Evolutionary conservation across 2,888 invertebrate genomes (phyloP), one percentile per base, ranked within the genome.

Genomic region (Oegoconia quadripuncta): DNA sequence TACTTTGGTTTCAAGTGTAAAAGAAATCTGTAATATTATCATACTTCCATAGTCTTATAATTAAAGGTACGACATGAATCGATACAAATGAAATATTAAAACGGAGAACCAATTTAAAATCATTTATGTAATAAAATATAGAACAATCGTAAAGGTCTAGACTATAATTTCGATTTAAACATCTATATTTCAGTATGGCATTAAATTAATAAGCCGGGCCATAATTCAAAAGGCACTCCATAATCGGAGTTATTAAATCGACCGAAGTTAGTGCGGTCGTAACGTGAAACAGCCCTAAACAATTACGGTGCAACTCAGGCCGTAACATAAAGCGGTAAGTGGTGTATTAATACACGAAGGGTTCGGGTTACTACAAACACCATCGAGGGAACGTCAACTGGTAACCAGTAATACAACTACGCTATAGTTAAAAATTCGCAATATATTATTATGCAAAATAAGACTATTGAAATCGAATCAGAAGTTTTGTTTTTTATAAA

Each of bases 211-310:
- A 40, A 35, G 36, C 22, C 31, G 22, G 12, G 16, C 23, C 27
- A 41, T 41, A 33, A 41, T 37, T 41, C 33, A 36, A 36, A 35
- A 37, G 37, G 23, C 16, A 34, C 41, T 49, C 41, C 44, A 50
- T 54, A 54, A 58, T 53, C 50, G 51, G 51, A 46, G 50, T 52
- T 54, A 68, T 69, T 66, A 66, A 64, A 60, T 52, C 48, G 35
- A 39, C 42, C 56, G 44, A 57, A 70, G 73, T 74, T 74, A 71
- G 67, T 63, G 59, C 62, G 46, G 52, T 55, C 54, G 54, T 73
- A 67, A 64, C 68, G 64, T 73, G 66, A 71, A 68, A 59, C 67
- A 74, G 61, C 77, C 79, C 78, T 74, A 79, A 83, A 83, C 82
- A 83, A 82, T 82, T 81, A 82, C 75, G 53, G 34, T 63, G 65